Evolutionary conservation across 1,140 invertebrate genomes (phyloP).

Genomic region (Bemisia tabaci): DNA sequence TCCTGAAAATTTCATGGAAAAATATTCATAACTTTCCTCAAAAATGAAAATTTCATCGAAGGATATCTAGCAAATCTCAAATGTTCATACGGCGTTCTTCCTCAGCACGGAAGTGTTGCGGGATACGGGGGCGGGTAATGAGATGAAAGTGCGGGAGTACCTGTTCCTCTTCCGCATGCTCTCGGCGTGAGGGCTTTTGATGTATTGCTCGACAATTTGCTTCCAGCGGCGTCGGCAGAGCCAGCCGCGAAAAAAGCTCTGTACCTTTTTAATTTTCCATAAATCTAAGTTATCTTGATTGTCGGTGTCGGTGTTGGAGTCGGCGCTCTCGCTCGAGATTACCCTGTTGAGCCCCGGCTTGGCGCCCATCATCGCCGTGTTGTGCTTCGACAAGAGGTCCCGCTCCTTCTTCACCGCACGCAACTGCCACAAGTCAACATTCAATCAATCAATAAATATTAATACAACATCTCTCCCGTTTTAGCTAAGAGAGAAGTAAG

Average conservation of each 20-base stretch:
- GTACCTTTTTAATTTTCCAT: constrained; percentile 86
- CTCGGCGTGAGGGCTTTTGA: constrained; percentile 86
- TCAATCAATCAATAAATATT: neutral
- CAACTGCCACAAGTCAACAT: constrained; percentile 44
- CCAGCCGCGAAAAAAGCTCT: constrained; percentile 91
- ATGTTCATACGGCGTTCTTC: too few relatives aligned
- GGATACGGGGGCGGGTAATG: too few relatives aligned
- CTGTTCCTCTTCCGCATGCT: constrained; percentile 88
- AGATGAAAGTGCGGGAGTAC: too few relatives aligned
- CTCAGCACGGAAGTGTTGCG: too few relatives aligned
- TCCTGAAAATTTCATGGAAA: too few relatives aligned
- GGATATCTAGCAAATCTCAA: too few relatives aligned
- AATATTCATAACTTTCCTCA: too few relatives aligned
- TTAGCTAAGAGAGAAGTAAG: too few relatives aligned
- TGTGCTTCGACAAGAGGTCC: constrained; percentile 35
- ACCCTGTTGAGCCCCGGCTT: constrained; percentile 9
- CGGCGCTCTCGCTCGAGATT: constrained; percentile 14
- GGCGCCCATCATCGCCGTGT: constrained; percentile 22
- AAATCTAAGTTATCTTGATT: constrained; percentile 50
- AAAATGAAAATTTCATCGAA: too few relatives aligned
- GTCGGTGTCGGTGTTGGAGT: neutral
- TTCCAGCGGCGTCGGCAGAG: constrained; percentile 86
- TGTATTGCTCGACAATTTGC: constrained; percentile 90
- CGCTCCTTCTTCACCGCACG: constrained; percentile 69
- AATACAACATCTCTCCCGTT: too few relatives aligned